Conservation (phyloP, 2,797 vertebrate species). For the Premnoplex brunnescens region DNA sequence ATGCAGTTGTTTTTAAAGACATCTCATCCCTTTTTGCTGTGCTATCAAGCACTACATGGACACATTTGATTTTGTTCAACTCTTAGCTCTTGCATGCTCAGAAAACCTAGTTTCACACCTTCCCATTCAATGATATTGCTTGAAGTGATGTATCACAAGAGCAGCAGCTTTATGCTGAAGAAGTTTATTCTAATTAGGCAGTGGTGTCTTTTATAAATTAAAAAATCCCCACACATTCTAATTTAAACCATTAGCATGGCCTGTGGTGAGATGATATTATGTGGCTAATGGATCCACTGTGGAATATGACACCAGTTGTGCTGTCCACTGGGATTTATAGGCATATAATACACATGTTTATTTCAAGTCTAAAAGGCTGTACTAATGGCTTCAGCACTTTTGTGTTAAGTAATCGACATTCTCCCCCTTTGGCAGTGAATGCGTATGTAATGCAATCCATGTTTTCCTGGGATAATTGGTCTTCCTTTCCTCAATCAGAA, state of each 20-base stretch:
- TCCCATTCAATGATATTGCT: not conserved
- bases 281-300: conserved; percentile 79
- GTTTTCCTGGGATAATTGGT: conserved; percentile 76
- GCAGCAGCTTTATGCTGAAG: not conserved
- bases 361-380: conserved; percentile 77
- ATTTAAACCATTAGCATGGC: conserved; percentile 77
- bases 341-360: conserved; percentile 78
- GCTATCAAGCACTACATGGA: not conserved
- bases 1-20: conserved; percentile 19
- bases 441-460: conserved; percentile 73
- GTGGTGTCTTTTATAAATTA: conserved; percentile 26
- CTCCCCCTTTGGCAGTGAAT: conserved; percentile 58
- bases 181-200: conserved; percentile 23
- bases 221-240: conserved; percentile 59
- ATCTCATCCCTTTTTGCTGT: not conserved
- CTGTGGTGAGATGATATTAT: conserved; percentile 76
- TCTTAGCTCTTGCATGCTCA: not conserved
- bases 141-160: not conserved
- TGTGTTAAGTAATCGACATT: conserved; percentile 78
- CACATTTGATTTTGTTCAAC: not conserved
- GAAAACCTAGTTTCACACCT: not conserved
- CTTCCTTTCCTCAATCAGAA: conserved; percentile 66
- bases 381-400: conserved; percentile 82
- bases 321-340: conserved; percentile 71
- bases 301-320: conserved; percentile 80